Evolutionary conservation across 2,797 vertebrate genomes (phyloP).

Genomic region (Pempheris klunzingeri): DNA sequence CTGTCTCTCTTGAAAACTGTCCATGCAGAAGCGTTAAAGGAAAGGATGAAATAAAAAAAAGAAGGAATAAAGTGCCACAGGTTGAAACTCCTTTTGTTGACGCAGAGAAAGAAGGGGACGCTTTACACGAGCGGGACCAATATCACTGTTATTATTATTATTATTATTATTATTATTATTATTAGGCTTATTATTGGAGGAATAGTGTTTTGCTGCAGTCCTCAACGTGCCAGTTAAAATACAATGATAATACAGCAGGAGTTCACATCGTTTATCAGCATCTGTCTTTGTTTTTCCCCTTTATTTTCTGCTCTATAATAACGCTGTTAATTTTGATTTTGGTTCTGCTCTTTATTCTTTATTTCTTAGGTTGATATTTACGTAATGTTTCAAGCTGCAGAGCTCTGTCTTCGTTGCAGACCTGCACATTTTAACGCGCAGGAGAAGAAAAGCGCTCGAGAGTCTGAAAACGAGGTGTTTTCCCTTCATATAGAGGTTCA

Average conservation of each 20-base stretch:
- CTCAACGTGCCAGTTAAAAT: not conserved
- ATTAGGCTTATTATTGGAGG: too few relatives aligned
- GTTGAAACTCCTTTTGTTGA: slow-evolving; percentile 40
- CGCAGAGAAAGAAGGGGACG: not conserved
- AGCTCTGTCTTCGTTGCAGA: not conserved
- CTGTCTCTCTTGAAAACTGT: slow-evolving; percentile 80
- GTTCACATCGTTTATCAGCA: not conserved
- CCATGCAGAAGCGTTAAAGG: slow-evolving; percentile 88
- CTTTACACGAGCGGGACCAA: not conserved
- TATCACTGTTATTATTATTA: not conserved
- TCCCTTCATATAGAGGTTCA: not conserved
- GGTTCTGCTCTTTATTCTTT: not conserved
- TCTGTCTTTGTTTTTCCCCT: not conserved
- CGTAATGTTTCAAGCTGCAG: not conserved
- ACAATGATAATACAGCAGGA: not conserved
- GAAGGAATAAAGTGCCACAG: slow-evolving; percentile 66
- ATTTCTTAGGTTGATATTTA: not conserved
- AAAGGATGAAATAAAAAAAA: slow-evolving; percentile 69
- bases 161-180: not conserved
- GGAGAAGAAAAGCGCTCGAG: not conserved
- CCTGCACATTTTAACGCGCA: not conserved
- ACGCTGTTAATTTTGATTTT: not conserved
- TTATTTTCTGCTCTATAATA: too few relatives aligned
- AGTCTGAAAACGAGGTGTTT: not conserved
- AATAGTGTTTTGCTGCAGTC: not conserved